Conservation (phyloP, 2,113 vertebrate species). For the Pristiophorus japonicus region DNA sequence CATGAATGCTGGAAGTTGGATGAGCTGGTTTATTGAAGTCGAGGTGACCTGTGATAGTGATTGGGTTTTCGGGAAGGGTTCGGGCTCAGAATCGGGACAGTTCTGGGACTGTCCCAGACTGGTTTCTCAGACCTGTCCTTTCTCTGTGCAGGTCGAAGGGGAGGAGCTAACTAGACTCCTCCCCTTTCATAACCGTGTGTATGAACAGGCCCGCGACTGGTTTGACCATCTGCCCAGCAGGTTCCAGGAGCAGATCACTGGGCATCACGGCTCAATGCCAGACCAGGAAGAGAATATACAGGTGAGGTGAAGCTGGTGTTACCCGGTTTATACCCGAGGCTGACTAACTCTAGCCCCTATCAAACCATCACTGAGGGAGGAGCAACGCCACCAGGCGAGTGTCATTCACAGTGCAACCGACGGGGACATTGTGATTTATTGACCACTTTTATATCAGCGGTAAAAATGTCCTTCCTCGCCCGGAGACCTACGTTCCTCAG, state of each 20-base stretch:
- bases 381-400: background rate
- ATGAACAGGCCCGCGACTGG: slow-evolving; percentile 68
- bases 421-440: background rate
- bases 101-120: too few species aligned
- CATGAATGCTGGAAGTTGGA: too few species aligned
- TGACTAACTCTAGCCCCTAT: background rate
- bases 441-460: background rate
- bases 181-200: slow-evolving; percentile 71
- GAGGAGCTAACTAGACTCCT: slow-evolving; percentile 68
- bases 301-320: slow-evolving; percentile 51
- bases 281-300: slow-evolving; percentile 75
- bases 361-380: background rate
- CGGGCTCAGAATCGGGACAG: too few species aligned
- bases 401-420: background rate
- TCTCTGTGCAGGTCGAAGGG: slow-evolving; percentile 56
- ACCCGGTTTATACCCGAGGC: background rate
- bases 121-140: background rate
- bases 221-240: slow-evolving; percentile 63
- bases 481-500: background rate
- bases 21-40: too few species aligned
- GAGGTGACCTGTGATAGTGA: too few species aligned
- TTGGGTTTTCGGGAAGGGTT: too few species aligned
- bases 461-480: background rate
- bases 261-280: slow-evolving; percentile 66
- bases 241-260: slow-evolving; percentile 60